phyloP scores from a whole-genome alignment of 2,888 invertebrate genomes.

The Carabus problematicus region DNA sequence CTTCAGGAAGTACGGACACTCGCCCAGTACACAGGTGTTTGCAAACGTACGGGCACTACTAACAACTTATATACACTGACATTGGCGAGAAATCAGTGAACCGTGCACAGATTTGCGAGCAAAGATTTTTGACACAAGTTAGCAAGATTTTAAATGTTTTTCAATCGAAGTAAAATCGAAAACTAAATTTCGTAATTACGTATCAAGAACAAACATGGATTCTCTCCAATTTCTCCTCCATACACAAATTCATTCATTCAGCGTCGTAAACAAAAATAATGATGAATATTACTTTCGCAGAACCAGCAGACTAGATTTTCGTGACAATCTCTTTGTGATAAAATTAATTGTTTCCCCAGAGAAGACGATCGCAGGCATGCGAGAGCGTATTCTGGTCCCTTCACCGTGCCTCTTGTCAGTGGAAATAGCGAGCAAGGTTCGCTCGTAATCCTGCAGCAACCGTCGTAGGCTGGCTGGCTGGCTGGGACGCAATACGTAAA shows the following conservation, averaged over 20 bases:
- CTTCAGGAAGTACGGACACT: slow-evolving; percentile 1
- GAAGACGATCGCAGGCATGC: slow-evolving; percentile 10
- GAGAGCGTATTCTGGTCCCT: neutral
- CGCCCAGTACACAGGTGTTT: neutral
- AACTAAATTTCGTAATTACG: neutral
- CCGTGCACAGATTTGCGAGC: too few relatives aligned
- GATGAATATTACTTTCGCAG: slow-evolving; percentile 24
- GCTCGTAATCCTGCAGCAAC: neutral
- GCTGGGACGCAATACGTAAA: too few relatives aligned
- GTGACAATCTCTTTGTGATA: slow-evolving; percentile 36
- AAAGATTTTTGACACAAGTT: too few relatives aligned
- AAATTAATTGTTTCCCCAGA: slow-evolving; percentile 32
- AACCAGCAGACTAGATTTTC: slow-evolving; percentile 22
- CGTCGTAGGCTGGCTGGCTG: neutral
- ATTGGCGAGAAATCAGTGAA: too few relatives aligned
- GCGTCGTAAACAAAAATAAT: slow-evolving; percentile 26
- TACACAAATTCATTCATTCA: neutral
- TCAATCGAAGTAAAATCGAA: too few relatives aligned
- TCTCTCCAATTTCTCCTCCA: neutral
- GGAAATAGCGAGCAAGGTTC: slow-evolving; percentile 4
- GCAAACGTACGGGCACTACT: neutral
- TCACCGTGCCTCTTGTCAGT: neutral
- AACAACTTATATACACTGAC: too few relatives aligned
- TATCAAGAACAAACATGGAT: neutral
- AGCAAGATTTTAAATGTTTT: too few relatives aligned